phyloP scores from a whole-genome alignment of 2,888 invertebrate species.

The Microctonus brassicae region DNA sequence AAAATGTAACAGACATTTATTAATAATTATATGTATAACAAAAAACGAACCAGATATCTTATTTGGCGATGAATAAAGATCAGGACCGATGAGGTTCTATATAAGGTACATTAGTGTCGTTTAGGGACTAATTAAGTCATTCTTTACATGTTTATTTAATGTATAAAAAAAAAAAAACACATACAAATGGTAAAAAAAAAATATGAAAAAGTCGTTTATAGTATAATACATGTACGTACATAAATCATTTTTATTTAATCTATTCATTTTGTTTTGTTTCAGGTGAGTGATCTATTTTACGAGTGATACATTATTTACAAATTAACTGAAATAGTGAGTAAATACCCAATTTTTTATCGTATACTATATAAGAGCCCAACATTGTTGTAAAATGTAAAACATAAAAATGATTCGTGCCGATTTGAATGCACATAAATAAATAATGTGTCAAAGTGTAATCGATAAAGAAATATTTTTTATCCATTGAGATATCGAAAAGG shows the following conservation, averaged over 20 bases:
- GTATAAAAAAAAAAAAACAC: background rate
- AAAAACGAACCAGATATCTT: too few relatives aligned
- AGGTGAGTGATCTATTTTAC: background rate
- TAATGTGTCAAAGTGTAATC: background rate
- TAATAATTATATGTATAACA: too few relatives aligned
- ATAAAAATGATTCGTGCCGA: background rate
- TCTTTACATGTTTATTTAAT: background rate
- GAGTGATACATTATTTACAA: too few relatives aligned
- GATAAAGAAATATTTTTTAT: conserved; percentile 11
- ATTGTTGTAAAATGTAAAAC: background rate
- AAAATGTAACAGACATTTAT: background rate
- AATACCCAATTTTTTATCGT: background rate
- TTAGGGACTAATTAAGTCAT: background rate
- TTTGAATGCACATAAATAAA: background rate
- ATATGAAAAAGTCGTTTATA: too few relatives aligned
- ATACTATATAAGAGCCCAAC: background rate
- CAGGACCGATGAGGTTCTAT: background rate
- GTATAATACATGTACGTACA: background rate
- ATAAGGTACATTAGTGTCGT: background rate
- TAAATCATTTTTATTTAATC: background rate
- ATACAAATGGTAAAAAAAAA: too few relatives aligned
- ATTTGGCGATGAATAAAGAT: background rate
- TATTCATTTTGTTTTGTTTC: background rate
- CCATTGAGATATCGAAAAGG: background rate
- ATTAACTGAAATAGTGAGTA: background rate